These are phyloP conservation scores for Callionymus lyra DNA, from an alignment of 2,113 vertebrate genomes.

Conservation along the genomic window DNA sequence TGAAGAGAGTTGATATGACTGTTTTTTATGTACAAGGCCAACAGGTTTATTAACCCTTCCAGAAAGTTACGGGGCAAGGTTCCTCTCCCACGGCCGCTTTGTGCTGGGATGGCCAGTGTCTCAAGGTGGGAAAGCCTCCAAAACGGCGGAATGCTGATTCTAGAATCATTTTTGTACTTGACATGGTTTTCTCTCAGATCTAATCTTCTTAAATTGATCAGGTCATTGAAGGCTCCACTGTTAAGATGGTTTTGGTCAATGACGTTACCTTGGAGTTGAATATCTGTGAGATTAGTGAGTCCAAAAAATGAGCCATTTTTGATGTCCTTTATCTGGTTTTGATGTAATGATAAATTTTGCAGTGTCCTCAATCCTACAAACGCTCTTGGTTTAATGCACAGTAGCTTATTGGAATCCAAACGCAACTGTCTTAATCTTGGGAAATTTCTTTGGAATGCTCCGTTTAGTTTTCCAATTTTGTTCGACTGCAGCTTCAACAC, in stretches of 20 bases:
- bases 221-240: constrained; percentile 20
- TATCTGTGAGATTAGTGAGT: constrained; percentile 26
- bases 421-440: constrained; percentile 36
- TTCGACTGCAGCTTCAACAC: constrained; percentile 47
- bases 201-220: constrained; percentile 45
- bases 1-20: constrained; percentile 25
- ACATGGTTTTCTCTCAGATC: constrained; percentile 54
- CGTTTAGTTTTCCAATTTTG: constrained; percentile 22
- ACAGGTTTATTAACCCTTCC: constrained; percentile 57
- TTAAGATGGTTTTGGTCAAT: constrained; percentile 5
- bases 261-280: constrained; percentile 39
- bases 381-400: rapidly evolving
- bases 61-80: constrained; percentile 52
- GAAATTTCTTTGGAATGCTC: constrained; percentile 40
- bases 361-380: constrained; percentile 43
- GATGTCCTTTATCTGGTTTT: constrained; percentile 45
- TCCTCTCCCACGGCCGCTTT: constrained; percentile 21
- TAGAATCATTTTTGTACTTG: rapidly evolving
- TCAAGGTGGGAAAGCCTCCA: constrained; percentile 39
- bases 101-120: constrained; percentile 32
- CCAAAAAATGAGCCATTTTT: constrained; percentile 35
- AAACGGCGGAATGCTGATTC: constrained; percentile 43
- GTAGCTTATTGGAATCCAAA: constrained; percentile 48
- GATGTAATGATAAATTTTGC: constrained; percentile 31
- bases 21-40: constrained; percentile 37